phyloP scores from a whole-genome alignment of 1,140 invertebrate genomes.

The Telenomus remus region DNA sequence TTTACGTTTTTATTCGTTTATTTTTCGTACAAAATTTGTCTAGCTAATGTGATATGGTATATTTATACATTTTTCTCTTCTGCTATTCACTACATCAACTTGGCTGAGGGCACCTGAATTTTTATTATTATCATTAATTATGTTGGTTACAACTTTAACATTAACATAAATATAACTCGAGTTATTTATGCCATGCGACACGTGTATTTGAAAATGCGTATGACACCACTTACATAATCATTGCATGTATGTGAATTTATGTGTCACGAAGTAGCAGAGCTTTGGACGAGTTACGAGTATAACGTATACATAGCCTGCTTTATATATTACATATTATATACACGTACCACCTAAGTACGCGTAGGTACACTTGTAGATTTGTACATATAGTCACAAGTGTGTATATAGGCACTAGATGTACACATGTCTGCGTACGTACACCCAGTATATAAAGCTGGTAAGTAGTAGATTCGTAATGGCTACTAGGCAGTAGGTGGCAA shows the following conservation, averaged over 20 bases:
- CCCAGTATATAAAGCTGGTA: conserved; percentile 49
- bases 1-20: no score
- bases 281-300: conserved; percentile 37
- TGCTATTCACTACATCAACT: no score
- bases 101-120: not conserved
- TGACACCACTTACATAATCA: conserved; percentile 48
- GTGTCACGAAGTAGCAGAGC: conserved; percentile 41
- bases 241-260: conserved; percentile 38
- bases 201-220: conserved; percentile 43
- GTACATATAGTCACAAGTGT: conserved; percentile 14
- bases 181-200: conserved; percentile 32
- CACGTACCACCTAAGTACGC: conserved; percentile 16
- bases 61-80: no score
- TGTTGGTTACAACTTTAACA: conserved; percentile 2
- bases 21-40: no score
- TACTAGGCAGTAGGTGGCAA: conserved; percentile 74
- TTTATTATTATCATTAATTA: conserved; percentile 21
- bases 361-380: conserved; percentile 47
- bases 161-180: conserved; percentile 42
- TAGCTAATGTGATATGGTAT: no score
- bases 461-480: conserved; percentile 72
- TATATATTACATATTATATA: conserved; percentile 35
- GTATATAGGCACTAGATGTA: conserved; percentile 5
- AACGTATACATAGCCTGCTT: conserved; percentile 29
- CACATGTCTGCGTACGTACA: conserved; percentile 36